phyloP scores from a whole-genome alignment of 1,140 invertebrate species.

The Parasteatoda tepidariorum region DNA sequence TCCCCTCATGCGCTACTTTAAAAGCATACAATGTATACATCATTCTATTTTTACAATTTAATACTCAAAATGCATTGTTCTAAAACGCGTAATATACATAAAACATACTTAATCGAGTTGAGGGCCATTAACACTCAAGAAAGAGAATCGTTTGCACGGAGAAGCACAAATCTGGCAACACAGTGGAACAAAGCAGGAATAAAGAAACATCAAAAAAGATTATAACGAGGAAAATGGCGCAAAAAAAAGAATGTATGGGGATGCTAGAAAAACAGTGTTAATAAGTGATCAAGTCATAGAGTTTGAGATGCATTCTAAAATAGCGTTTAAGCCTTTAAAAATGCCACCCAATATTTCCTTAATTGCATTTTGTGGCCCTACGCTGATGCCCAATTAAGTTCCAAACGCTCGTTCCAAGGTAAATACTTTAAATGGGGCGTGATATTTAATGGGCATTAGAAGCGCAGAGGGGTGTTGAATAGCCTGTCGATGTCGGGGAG shows the following conservation, averaged over 20 bases:
- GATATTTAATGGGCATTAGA: conserved; percentile 33
- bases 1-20: conserved; percentile 14
- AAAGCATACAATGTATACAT: background rate
- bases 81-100: background rate
- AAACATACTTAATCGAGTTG: conserved; percentile 1
- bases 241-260: background rate
- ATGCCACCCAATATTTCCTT: conserved; percentile 48
- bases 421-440: conserved; percentile 53
- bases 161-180: background rate
- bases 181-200: background rate
- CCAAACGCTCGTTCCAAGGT: conserved; percentile 1
- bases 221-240: background rate
- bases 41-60: conserved; percentile 18
- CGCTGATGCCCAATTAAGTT: conserved; percentile 51
- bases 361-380: conserved; percentile 32
- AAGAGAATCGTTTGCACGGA: background rate
- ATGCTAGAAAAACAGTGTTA: conserved; percentile 25
- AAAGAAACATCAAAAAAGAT: background rate
- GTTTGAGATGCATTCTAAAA: background rate
- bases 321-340: conserved; percentile 30
- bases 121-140: background rate
- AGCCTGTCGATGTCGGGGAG: conserved; percentile 13
- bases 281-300: conserved; percentile 40
- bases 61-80: conserved; percentile 28
- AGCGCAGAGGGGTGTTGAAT: conserved; percentile 3